Percentiles rank a stretch among this genome's conserved stretches.
These are phyloP conservation scores for Protobothrops flavoviridis DNA, from an alignment of 2,113 vertebrate genomes.

Conservation along the genomic window DNA sequence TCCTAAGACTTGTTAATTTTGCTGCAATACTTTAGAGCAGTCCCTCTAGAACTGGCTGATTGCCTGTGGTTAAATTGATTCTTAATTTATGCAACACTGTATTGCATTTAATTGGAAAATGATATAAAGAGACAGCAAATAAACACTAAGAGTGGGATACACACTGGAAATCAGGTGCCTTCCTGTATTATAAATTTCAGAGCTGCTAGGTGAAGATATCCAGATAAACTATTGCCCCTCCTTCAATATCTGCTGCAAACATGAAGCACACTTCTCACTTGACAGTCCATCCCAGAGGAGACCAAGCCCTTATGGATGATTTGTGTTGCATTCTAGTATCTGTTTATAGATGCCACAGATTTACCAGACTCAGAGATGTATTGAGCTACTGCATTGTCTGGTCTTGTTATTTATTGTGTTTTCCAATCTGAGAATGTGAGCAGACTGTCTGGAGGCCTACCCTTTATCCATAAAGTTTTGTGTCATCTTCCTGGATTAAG, in stretches of 20 bases:
- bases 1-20: not conserved
- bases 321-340: not conserved
- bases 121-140: not conserved
- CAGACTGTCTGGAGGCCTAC: not conserved
- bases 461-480: not conserved
- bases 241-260: not conserved
- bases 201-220: not conserved
- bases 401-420: not conserved
- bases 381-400: not conserved
- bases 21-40: not conserved
- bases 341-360: not conserved
- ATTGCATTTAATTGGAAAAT: not conserved
- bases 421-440: not conserved
- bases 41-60: not conserved
- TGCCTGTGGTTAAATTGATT: not conserved
- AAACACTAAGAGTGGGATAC: not conserved
- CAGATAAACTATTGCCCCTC: not conserved
- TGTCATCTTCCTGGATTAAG: not conserved
- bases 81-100: not conserved
- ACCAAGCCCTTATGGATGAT: not conserved
- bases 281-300: not conserved
- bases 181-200: not conserved
- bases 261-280: not conserved
- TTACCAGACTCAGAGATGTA: not conserved
- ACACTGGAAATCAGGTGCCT: not conserved